Evolutionary conservation across 2,113 vertebrate genomes (phyloP).

Genomic region (Eclectus roratus): DNA sequence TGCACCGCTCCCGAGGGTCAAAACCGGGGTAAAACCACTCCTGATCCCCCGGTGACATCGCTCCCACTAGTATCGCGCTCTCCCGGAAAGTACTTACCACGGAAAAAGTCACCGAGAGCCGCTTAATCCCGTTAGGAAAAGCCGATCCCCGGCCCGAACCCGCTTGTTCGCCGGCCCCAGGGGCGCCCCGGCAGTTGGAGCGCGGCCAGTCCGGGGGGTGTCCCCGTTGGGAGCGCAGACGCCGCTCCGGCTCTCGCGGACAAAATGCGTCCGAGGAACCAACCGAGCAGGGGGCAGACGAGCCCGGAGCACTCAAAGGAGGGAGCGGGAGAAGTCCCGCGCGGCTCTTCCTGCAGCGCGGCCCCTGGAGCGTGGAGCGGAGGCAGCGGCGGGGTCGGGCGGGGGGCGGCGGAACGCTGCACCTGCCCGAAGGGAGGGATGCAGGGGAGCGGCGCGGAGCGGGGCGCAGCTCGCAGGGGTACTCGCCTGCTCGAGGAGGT

Average conservation of each 20-base stretch:
- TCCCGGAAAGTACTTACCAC: not conserved
- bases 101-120: constrained; percentile 28
- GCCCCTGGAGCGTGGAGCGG: too few relatives aligned
- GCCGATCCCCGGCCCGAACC: not conserved
- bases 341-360: not conserved
- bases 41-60: not conserved
- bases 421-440: not conserved
- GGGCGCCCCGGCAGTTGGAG: not conserved
- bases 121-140: constrained; percentile 43
- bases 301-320: not conserved
- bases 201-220: not conserved
- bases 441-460: not conserved
- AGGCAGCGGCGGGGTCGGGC: not conserved
- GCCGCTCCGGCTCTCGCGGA: not conserved
- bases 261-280: not conserved
- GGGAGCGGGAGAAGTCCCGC: too few relatives aligned
- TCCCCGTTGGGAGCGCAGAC: not conserved
- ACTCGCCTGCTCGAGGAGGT: not conserved
- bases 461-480: not conserved
- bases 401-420: not conserved
- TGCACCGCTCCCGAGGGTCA: not conserved
- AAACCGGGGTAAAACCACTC: not conserved
- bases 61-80: constrained; percentile 12
- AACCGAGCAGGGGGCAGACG: not conserved
- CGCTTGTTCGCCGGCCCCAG: not conserved